Base-by-base conservation (phyloP, 1,140 invertebrate species). In the Luehdorfia chinensis region DNA sequence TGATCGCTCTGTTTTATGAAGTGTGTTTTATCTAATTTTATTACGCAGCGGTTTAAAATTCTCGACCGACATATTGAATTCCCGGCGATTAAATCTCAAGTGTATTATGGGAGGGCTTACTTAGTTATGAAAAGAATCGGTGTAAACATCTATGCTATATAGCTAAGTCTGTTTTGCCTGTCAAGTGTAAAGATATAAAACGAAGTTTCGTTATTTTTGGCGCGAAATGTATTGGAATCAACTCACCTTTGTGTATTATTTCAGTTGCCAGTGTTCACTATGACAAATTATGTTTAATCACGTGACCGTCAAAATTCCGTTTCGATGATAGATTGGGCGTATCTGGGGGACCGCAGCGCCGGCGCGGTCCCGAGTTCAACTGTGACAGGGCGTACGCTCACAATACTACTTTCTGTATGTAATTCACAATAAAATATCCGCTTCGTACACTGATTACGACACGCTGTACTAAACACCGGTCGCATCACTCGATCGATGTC, bases 391-490 rank as follows among this genome's bases (percentile, higher is more conserved):
- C 58, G 48, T 46, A 47, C 65, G 58, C 50, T 66, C 52, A 78
- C 78, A 80, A 77, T 81, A 73, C 55, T 64, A 78, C 64, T 66
- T 72, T 72, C 68, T 70, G 69, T 76, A 71, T 84, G 73, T 74
- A 78, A 78, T 78, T 80, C 73, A 81, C 76, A 80, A 80, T 81
- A 78, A 84, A 80, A 77, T 79, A 77, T 64, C 67, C 64, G 75
- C 74, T 76, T 81, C 81, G 80, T 84, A 46, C 59, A 59, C 55
- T 73, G 68, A 80, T 83, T 83, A 69, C 80, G 75, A 80, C 80
- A 84, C 70, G 76, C 63, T 67, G 64, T 62, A 71, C 67, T 79
- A 73, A 72, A 63, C 76, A 81, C 67, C 50, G 55, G 50, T 56
- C 59, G 50, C 61, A 67, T 66, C 67, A 37, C 9, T 34, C 16